phyloP scores from a whole-genome alignment of 1,140 invertebrate genomes.

The Nomia melanderi region DNA sequence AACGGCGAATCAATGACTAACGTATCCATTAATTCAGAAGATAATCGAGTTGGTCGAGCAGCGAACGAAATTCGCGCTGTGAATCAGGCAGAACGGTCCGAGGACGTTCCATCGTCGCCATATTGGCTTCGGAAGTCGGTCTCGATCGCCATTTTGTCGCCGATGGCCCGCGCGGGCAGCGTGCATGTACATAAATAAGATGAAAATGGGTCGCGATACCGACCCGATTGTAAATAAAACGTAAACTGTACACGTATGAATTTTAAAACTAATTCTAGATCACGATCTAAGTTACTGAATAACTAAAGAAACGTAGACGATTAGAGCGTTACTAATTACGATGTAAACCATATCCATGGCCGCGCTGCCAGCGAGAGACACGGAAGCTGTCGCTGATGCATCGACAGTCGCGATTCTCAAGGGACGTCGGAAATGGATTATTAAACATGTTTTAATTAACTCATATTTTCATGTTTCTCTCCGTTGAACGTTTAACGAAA shows the following conservation, averaged over 20 bases:
- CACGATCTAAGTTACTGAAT: constrained; percentile 52
- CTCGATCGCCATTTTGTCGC: neutral
- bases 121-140: neutral
- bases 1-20: neutral
- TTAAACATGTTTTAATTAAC: too few species aligned
- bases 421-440: neutral
- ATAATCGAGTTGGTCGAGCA: neutral
- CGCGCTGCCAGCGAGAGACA: constrained; percentile 5
- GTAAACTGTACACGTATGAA: constrained; percentile 46
- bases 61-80: too few species aligned
- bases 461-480: too few species aligned
- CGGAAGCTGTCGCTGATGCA: neutral
- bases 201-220: constrained; percentile 3
- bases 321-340: constrained; percentile 51
- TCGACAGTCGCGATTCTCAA: neutral
- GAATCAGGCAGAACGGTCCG: too few species aligned
- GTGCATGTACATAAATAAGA: constrained; percentile 35
- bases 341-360: constrained; percentile 56
- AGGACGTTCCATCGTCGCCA: neutral
- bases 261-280: constrained; percentile 58
- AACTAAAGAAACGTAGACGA: constrained; percentile 51
- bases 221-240: constrained; percentile 58
- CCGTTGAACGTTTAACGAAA: too few species aligned
- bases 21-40: neutral
- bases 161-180: neutral